Evolutionary conservation across 2,113 vertebrate species (phyloP).

Genomic region (Edolisoma coerulescens): DNA sequence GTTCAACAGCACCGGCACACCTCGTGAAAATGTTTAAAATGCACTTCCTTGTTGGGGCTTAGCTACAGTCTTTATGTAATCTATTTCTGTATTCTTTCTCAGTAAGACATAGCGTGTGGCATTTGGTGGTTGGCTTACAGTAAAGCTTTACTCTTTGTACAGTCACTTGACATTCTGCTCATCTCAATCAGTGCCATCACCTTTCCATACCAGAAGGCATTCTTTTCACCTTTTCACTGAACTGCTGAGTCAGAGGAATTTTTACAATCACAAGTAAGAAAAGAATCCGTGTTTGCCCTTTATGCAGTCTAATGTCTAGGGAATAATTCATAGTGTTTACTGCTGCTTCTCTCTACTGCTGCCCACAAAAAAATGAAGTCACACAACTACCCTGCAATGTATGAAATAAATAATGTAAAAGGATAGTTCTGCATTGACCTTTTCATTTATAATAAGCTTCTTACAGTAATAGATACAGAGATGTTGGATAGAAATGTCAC

Average conservation of each 20-base stretch:
- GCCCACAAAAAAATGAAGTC: neutral
- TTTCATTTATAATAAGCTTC: neutral
- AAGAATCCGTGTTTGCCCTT: neutral
- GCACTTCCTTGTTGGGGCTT: rapidly evolving
- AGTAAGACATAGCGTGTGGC: no score
- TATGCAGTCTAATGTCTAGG: neutral
- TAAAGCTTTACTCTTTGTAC: neutral
- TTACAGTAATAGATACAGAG: neutral
- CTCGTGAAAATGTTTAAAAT: neutral
- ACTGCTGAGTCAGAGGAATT: neutral
- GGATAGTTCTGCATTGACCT: neutral
- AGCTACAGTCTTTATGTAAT: neutral
- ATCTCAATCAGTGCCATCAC: neutral
- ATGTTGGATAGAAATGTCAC: neutral
- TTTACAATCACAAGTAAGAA: neutral
- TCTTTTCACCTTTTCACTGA: neutral
- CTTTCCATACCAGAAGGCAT: neutral
- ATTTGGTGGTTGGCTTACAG: neutral
- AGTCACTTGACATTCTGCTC: neutral
- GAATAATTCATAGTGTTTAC: neutral
- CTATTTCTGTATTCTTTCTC: neutral
- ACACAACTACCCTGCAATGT: neutral
- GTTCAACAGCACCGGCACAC: neutral
- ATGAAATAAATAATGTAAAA: neutral
- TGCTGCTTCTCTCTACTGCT: neutral